These are phyloP conservation scores for Amblyjoppa proteus DNA, from an alignment of 2,888 invertebrate species.

Conservation along the genomic window DNA sequence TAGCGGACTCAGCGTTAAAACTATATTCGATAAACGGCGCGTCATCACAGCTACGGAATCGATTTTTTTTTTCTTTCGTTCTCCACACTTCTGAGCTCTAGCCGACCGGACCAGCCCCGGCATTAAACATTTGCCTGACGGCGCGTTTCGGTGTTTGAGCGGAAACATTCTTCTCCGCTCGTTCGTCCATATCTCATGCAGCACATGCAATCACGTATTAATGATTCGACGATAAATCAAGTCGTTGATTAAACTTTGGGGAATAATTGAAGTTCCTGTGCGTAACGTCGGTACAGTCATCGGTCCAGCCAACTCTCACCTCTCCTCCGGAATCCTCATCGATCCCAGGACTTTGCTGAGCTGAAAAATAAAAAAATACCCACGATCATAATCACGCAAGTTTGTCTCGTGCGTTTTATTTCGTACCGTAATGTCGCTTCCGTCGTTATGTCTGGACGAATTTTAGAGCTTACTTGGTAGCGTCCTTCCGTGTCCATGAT, in stretches of 20 bases:
- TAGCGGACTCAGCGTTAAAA: conserved; percentile 40
- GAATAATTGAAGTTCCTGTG: conserved; percentile 41
- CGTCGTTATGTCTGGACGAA: neutral
- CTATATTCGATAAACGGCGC: conserved; percentile 54
- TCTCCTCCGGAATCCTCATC: conserved; percentile 90
- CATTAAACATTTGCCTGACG: neutral
- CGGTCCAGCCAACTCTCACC: conserved; percentile 86
- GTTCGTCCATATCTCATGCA: conserved; percentile 15
- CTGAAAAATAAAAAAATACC: conserved; percentile 84
- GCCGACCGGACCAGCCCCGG: conserved; percentile 21
- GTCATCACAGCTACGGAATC: conserved; percentile 64
- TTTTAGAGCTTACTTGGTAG: conserved; percentile 88
- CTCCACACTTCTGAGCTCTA: neutral
- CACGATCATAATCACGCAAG: neutral
- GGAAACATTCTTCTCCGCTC: neutral
- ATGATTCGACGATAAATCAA: conserved; percentile 49
- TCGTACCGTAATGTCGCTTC: neutral
- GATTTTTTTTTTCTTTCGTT: conserved; percentile 4
- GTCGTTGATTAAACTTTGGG: conserved; percentile 22
- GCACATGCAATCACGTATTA: conserved; percentile 63
- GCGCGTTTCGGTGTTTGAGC: conserved; percentile 33
- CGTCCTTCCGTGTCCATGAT: conserved; percentile 90
- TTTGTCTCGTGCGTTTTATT: neutral
- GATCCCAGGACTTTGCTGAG: conserved; percentile 92
- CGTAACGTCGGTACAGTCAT: conserved; percentile 48